Base-by-base conservation (phyloP, 1,140 invertebrate genomes). In the Drosophila biarmipes region DNA sequence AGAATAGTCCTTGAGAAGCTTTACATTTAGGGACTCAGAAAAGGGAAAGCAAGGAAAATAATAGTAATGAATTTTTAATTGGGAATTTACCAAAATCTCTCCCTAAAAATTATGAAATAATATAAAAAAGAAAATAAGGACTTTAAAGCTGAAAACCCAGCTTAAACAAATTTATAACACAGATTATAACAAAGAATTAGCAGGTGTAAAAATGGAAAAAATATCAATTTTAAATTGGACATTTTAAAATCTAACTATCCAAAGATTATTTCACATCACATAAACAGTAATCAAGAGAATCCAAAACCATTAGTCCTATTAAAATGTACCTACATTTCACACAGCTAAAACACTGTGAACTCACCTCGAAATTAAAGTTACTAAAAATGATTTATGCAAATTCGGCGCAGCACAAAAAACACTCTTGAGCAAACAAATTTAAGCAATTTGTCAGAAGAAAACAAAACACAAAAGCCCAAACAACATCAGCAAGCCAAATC, bases 361-460 rank as follows among this genome's bases (percentile, higher is more conserved):
- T 29, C 40, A 55, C 40, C 53, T 57, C 8, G 12, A 27, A 19
- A 42, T 21, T 12, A 15, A 43, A 15, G 48, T 27, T 19, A 27
- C 38, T 35, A 6, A 63, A 63, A 51, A 67, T 62, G 63, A 62
- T 43, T 51, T 43, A 49, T 51, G 56, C 51, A 43, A 51, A 51
- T 62, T 67, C 8, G 14, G 14, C 34, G 19, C 21, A 8, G 21
- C 24, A 45, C 15, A 63, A 66, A 40, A 19, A 66, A 45, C 15
- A 63, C 63, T 58, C 27, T 21, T 29, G 37, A 31, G 38, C 46
- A 35, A 68, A 64, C 64, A 57, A 57, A 67, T 51, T 74, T 27
- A 46, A 40, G 72, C 56, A 62, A 62, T 77, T 77, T 77, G 73
- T 61, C 45, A 76, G 69, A 69, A 68, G 46, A 68, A 57, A 67